Evolutionary conservation across 2,888 invertebrate species (phyloP), one percentile per base, ranked within the genome.

Genomic region (Sclerodermus sp.): DNA sequence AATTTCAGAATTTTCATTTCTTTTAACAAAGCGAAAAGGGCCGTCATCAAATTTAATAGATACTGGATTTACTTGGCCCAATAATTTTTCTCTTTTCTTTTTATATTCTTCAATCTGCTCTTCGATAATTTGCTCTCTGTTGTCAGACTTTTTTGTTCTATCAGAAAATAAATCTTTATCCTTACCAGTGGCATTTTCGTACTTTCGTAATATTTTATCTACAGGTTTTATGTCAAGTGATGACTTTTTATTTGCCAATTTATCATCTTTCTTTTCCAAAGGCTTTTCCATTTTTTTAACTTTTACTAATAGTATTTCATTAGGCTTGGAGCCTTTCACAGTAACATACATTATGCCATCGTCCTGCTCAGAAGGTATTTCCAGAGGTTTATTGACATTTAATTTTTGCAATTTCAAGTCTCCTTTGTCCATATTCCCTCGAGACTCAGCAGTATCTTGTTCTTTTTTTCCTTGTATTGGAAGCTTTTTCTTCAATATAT

Each of bases 341-440:
- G 77, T 76, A 16, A 78, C 76, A 36, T 78, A 78, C 75, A 78
- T 77, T 30, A 78, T 70, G 12, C 77, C 77, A 44, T 76, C 70
- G 52, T 77, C 73, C 18, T 70, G 62, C n/a, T 62, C 57, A 9
- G 53, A 63, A 10, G 62, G 53, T 15, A 71, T 61, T 31, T 57
- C 76, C 13, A 73, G 45, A 1, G 72, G 63, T 55, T 73, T 71
- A 37, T 70, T 59, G 42, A 74, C 51, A 56, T 73, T 67, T 16
- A 76, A 53, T 55, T 70, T 73, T 53, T 67, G 74, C 39, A 71
- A 60, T 61, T 73, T 74, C 30, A 60, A 48, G 12, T 72, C 68
- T 53, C 59, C 64, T 12, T 54, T 42, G 42, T 44, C 55, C 4
- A 34, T 17, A 18, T 43, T 42, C 3, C 17, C 29, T 18, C 2